Conservation (phyloP, 2,113 vertebrate species). For the Cygnus buccinator region DNA sequence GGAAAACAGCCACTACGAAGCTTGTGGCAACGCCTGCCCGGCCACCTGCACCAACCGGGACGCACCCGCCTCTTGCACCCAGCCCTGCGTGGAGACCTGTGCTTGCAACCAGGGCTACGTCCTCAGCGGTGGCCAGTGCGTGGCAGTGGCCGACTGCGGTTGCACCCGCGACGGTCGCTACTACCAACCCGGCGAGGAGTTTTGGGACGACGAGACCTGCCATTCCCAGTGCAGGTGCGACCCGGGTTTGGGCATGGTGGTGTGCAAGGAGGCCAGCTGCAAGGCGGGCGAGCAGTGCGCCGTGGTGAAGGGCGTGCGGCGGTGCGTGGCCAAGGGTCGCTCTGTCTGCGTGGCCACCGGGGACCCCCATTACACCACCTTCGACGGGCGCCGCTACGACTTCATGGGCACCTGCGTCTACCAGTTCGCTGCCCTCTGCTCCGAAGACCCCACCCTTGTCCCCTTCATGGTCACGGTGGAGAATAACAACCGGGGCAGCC, state of each 20-base stretch:
- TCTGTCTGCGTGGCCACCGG: slow-evolving; percentile 69
- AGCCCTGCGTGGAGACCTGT: slow-evolving; percentile 72
- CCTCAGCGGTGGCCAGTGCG: slow-evolving; percentile 28
- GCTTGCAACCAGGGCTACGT: slow-evolving; percentile 61
- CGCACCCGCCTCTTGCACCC: neutral
- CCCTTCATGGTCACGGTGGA: slow-evolving; percentile 78
- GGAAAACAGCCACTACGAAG: slow-evolving; percentile 75
- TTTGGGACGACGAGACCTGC: slow-evolving; percentile 63
- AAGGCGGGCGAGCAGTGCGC: slow-evolving; percentile 46
- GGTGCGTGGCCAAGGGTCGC: slow-evolving; percentile 56
- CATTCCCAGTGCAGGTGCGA: slow-evolving; percentile 59
- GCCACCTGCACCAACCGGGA: slow-evolving; percentile 36
- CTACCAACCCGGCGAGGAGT: neutral
- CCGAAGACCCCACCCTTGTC: slow-evolving; percentile 38
- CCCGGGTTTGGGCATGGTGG: neutral
- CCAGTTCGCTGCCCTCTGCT: slow-evolving; percentile 18
- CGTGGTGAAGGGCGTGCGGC: slow-evolving; percentile 56
- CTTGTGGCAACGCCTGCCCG: slow-evolving; percentile 71
- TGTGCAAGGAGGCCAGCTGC: slow-evolving; percentile 72
- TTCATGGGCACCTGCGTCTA: slow-evolving; percentile 85
- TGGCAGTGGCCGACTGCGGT: slow-evolving; percentile 51
- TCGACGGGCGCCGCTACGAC: slow-evolving; percentile 75
- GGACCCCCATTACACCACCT: slow-evolving; percentile 82
- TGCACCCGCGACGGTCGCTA: slow-evolving; percentile 41
- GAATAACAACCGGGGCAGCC: slow-evolving; percentile 78